Evolutionary conservation across 1,140 invertebrate genomes (phyloP), one percentile per base, ranked within the genome.

Genomic region (Drosophila saltans): DNA sequence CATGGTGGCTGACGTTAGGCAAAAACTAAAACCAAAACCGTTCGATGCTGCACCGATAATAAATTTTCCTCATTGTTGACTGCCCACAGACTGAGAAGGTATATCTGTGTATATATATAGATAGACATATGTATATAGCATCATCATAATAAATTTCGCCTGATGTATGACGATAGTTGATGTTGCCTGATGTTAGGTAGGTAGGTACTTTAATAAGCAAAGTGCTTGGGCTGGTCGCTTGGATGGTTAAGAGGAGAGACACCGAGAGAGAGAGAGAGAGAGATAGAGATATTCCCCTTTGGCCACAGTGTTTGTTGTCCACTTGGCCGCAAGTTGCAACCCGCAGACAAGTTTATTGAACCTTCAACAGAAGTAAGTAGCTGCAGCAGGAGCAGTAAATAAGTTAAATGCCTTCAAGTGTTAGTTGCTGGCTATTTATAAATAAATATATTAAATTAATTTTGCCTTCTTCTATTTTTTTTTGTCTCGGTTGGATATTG

Each of bases 71-170:
- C 85, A 86, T 86, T 86, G 82, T 86, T 86, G 74, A 58, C 66
- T 86, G 68, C 66, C 69, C 81, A 83, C 69, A 41, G 66, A 63
- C 70, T 59, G 36, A 56, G 66, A 24, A 69, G 70, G 56, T 68
- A 75, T 57, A 43, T 43, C 10, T 11, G 4, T 4, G 28, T 30
- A 30, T 30, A 0, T 41, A 43, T 11, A 16, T 75, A 66, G 72
- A 71, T 58, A 69, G 68, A 61, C 61, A 73, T 76, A 79, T 82
- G 69, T 80, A 86, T 80, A 86, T 83, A 86, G 88, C 80, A 88
- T 83, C 83, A 88, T 88, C 77, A 88, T 89, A 88, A 88, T 88
- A 88, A 88, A 89, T 89, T 89, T 88, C 74, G 77, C 80, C 74
- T 88, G 83, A 85, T 86, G 82, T 85, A 78, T 66, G 71, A 62